phyloP scores from a whole-genome alignment of 2,888 invertebrate genomes.

The Gerris lacustris region DNA sequence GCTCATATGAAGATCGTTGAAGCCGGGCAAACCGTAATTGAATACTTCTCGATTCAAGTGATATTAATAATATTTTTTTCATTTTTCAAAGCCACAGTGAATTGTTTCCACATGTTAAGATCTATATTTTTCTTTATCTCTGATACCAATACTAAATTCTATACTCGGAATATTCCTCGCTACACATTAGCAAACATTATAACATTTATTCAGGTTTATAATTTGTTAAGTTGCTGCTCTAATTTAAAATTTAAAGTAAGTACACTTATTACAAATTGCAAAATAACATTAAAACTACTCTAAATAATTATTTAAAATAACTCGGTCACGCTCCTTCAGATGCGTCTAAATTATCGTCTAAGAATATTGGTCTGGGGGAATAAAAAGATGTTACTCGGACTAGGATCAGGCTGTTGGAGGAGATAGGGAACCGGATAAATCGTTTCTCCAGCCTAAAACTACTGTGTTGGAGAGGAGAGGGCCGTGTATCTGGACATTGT shows the following conservation, averaged over 20 bases:
- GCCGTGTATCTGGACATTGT: too few relatives aligned
- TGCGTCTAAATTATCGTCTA: too few relatives aligned
- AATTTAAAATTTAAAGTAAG: background rate
- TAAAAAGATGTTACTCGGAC: too few relatives aligned
- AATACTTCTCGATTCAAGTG: background rate
- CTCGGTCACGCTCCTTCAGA: too few relatives aligned
- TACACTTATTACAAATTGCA: background rate
- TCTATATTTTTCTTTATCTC: background rate
- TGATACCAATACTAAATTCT: background rate
- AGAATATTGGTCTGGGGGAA: too few relatives aligned
- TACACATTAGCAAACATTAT: background rate
- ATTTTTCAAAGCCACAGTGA: background rate
- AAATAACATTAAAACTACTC: too few relatives aligned
- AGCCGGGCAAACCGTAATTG: background rate
- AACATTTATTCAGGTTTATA: background rate
- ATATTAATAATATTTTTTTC: background rate
- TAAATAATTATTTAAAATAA: too few relatives aligned
- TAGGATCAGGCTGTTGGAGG: too few relatives aligned
- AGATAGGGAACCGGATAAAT: too few relatives aligned
- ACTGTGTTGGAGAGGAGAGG: too few relatives aligned
- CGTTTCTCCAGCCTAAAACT: too few relatives aligned
- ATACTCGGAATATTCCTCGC: background rate
- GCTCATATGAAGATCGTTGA: background rate
- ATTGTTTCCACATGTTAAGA: background rate
- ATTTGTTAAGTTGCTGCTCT: background rate